phyloP scores from a whole-genome alignment of 1,140 invertebrate species.

The Polypedilum vanderplanki region DNA sequence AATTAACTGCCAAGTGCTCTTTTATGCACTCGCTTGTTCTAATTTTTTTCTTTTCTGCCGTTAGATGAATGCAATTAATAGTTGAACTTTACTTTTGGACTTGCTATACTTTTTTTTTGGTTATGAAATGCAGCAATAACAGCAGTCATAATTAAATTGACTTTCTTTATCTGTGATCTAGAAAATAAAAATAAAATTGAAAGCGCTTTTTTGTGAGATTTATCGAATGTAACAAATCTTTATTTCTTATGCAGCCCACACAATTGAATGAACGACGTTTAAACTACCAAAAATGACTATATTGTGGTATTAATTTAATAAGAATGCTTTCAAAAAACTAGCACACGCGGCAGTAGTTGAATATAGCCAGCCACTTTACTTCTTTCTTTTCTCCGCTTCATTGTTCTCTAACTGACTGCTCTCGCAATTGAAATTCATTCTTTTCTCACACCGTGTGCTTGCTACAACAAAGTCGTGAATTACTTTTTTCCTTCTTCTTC shows the following conservation, averaged over 20 bases:
- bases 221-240: no score
- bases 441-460: neutral
- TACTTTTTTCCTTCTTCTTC: neutral
- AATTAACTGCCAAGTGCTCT: slow-evolving; percentile 22
- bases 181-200: no score
- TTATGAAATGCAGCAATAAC: no score
- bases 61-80: slow-evolving; percentile 3
- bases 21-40: neutral
- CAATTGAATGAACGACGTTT: neutral
- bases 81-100: neutral
- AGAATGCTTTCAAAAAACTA: neutral
- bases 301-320: neutral
- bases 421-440: neutral
- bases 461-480: slow-evolving; percentile 17
- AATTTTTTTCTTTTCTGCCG: slow-evolving; percentile 2
- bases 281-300: neutral
- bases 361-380: neutral
- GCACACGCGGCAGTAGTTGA: neutral
- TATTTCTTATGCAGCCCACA: no score
- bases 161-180: no score
- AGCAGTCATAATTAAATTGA: no score
- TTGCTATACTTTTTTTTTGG: neutral
- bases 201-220: no score
- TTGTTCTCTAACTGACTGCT: neutral
- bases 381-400: neutral